These are phyloP conservation scores for Drosophila quinaria DNA, from an alignment of 2,888 invertebrate species.

Conservation along the genomic window DNA sequence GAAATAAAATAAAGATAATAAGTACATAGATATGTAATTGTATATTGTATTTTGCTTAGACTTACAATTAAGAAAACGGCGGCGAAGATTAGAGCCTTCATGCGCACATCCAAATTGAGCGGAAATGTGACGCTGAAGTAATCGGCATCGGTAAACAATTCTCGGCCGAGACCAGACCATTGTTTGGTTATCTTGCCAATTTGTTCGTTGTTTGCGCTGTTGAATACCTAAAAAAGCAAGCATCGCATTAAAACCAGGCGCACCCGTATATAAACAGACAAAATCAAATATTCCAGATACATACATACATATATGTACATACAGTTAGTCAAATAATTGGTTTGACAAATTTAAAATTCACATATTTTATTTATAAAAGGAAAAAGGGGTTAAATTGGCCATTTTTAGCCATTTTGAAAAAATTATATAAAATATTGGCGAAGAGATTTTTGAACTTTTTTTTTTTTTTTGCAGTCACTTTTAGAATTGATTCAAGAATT, in stretches of 20 bases:
- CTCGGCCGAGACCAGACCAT: slow-evolving; percentile 92
- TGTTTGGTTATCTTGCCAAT: slow-evolving; percentile 94
- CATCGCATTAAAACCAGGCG: slow-evolving; percentile 29
- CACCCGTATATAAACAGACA: slow-evolving; percentile 8
- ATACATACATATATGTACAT: neutral
- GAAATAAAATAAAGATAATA: neutral
- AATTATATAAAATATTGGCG: too few species aligned
- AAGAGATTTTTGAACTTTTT: too few species aligned
- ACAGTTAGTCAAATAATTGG: slow-evolving; percentile 3
- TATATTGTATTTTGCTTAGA: slow-evolving; percentile 53
- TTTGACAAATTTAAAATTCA: neutral
- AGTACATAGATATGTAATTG: neutral
- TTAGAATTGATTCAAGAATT: too few species aligned
- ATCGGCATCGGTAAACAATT: slow-evolving; percentile 93
- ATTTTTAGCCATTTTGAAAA: too few species aligned
- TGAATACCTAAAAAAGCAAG: slow-evolving; percentile 87
- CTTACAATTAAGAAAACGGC: slow-evolving; percentile 92
- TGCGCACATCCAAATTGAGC: slow-evolving; percentile 92
- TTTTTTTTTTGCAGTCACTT: too few species aligned
- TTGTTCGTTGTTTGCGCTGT: slow-evolving; percentile 90
- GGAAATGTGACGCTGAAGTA: slow-evolving; percentile 95
- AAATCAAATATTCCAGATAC: neutral
- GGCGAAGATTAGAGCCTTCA: slow-evolving; percentile 91
- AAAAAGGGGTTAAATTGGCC: too few species aligned
- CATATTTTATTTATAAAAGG: too few species aligned